These are phyloP conservation scores for Ectropis grisescens DNA, from an alignment of 1,140 invertebrate species.

Conservation along the genomic window DNA sequence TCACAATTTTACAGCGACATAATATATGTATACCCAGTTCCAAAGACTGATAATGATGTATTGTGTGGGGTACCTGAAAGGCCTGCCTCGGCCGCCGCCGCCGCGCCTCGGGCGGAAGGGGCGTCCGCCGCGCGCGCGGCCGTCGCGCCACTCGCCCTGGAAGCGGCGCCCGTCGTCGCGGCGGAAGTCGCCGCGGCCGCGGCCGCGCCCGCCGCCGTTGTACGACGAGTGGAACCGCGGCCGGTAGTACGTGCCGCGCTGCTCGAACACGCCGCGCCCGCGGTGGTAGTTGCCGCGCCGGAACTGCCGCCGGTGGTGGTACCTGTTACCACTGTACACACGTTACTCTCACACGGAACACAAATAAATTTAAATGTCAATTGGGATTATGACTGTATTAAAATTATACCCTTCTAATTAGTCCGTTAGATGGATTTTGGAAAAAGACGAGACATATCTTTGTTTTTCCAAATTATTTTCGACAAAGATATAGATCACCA, in stretches of 20 bases:
- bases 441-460: too few species aligned
- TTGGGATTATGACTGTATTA: neutral
- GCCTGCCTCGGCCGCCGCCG: slow-evolving; percentile 53
- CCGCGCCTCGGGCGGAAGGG: slow-evolving; percentile 52
- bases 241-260: slow-evolving; percentile 82
- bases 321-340: too few species aligned
- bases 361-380: neutral
- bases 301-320: slow-evolving; percentile 41
- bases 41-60: too few species aligned
- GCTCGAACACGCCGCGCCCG: slow-evolving; percentile 73
- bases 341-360: too few species aligned
- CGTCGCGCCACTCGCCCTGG: slow-evolving; percentile 57
- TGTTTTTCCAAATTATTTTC: too few species aligned
- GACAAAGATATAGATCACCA: too few species aligned
- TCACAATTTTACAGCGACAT: too few species aligned
- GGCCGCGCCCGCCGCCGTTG: slow-evolving; percentile 66
- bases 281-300: slow-evolving; percentile 70
- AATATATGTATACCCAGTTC: too few species aligned
- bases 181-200: slow-evolving; percentile 71
- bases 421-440: too few species aligned
- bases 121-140: slow-evolving; percentile 42
- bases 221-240: slow-evolving; percentile 77
- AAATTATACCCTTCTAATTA: too few species aligned
- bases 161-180: slow-evolving; percentile 67
- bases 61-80: slow-evolving; percentile 54